phyloP scores from a whole-genome alignment of 2,113 vertebrate species.

The Oncorhynchus tshawytscha region DNA sequence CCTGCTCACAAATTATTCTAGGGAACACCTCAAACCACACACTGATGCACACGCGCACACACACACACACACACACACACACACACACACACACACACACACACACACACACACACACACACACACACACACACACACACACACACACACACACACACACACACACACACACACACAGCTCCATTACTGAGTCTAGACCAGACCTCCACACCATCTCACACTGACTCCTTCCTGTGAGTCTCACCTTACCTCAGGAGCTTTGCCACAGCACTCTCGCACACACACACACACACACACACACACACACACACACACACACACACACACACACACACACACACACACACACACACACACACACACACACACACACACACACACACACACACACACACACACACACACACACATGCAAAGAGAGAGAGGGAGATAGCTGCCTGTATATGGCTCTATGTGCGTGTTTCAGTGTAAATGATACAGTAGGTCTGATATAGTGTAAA shows the following conservation, averaged over 20 bases:
- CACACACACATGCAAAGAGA: constrained; percentile 12
- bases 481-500: too few relatives aligned
- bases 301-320: constrained; percentile 11
- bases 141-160: constrained; percentile 28
- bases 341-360: constrained; percentile 10
- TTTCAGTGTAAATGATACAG: background rate
- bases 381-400: constrained; percentile 2
- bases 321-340: constrained; percentile 13
- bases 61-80: constrained; percentile 40
- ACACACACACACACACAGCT: constrained; percentile 58
- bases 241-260: constrained; percentile 43
- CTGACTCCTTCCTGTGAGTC: constrained; percentile 36
- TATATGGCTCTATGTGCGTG: background rate
- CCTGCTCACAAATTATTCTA: too few relatives aligned
- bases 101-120: constrained; percentile 45
- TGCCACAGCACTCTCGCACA: constrained; percentile 21
- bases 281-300: constrained; percentile 9
- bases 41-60: background rate
- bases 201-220: constrained; percentile 54
- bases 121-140: constrained; percentile 51
- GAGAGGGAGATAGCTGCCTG: constrained; percentile 17
- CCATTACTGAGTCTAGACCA: constrained; percentile 71
- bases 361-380: too few relatives aligned
- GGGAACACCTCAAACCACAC: background rate
- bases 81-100: constrained; percentile 45